Evolutionary conservation across 2,113 vertebrate genomes (phyloP).

Genomic region (Neomonachus schauinslandi): DNA sequence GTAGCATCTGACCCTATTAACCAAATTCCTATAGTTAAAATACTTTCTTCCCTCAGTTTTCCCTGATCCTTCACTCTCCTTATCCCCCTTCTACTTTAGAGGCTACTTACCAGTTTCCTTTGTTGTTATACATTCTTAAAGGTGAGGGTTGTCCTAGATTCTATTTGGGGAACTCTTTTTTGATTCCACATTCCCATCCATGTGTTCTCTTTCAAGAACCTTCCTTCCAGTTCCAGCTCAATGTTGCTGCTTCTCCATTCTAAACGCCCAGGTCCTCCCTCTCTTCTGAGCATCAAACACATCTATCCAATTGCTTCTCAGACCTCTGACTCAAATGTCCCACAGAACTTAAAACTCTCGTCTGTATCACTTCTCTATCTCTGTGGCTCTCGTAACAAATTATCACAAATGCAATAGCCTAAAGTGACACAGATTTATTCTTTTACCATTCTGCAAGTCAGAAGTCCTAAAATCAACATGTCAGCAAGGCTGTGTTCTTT

Average conservation of each 20-base stretch:
- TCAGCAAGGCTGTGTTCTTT: not conserved
- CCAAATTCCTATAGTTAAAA: not conserved
- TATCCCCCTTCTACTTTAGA: not conserved
- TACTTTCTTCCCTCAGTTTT: not conserved
- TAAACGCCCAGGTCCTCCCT: not conserved
- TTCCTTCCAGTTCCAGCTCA: not conserved
- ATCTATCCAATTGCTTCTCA: not conserved
- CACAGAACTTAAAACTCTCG: not conserved
- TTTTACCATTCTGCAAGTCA: not conserved
- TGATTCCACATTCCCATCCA: not conserved
- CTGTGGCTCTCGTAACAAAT: not conserved
- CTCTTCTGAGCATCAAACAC: not conserved
- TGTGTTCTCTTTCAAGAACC: not conserved
- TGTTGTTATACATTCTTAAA: not conserved
- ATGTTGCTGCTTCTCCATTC: accelerated
- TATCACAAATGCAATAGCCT: not conserved
- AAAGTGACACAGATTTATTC: not conserved
- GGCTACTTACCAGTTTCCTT: not conserved
- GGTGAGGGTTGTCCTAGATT: not conserved
- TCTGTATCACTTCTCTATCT: not conserved
- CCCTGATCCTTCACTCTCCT: not conserved
- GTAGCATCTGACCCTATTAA: not conserved
- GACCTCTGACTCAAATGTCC: not conserved
- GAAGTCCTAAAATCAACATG: not conserved
- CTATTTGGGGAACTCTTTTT: not conserved